Conservation (phyloP, 2,888 invertebrate genomes). For the Ennomos quercinarius region DNA sequence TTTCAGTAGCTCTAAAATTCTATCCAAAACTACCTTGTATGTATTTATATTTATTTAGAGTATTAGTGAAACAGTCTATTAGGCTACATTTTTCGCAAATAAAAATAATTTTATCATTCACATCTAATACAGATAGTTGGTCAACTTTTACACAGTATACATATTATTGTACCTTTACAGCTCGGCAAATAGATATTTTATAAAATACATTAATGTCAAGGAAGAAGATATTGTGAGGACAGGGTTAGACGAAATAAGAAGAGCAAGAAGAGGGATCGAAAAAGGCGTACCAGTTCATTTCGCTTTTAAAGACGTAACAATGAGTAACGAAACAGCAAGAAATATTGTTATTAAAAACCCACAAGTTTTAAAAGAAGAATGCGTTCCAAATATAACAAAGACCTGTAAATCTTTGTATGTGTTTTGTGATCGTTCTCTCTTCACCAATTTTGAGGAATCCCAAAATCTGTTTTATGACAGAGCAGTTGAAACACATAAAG, state of each 20-base stretch:
- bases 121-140: too few species aligned
- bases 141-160: not conserved
- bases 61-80: too few species aligned
- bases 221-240: conserved; percentile 52
- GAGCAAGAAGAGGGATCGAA: conserved; percentile 55
- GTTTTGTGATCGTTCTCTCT: conserved; percentile 78
- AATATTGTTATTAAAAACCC: conserved; percentile 66
- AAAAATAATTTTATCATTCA: too few species aligned
- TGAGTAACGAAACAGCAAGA: conserved; percentile 44
- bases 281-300: conserved; percentile 61
- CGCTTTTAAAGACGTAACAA: conserved; percentile 53
- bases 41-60: too few species aligned
- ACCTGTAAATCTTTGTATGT: conserved; percentile 84
- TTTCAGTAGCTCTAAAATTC: too few species aligned
- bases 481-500: conserved; percentile 41
- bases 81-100: too few species aligned
- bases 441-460: conserved; percentile 61
- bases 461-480: conserved; percentile 54
- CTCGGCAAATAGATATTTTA: conserved; percentile 66
- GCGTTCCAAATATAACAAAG: conserved; percentile 76
- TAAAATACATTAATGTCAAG: conserved; percentile 72
- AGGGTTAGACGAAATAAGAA: conserved; percentile 43
- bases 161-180: conserved; percentile 54
- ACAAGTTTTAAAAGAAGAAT: conserved; percentile 71
- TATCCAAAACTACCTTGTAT: too few species aligned